A percentile compares a stretch with the other conserved stretches of the same genome.
These are phyloP conservation scores for Norana najaformis DNA, from an alignment of 2,888 invertebrate genomes.

Conservation along the genomic window DNA sequence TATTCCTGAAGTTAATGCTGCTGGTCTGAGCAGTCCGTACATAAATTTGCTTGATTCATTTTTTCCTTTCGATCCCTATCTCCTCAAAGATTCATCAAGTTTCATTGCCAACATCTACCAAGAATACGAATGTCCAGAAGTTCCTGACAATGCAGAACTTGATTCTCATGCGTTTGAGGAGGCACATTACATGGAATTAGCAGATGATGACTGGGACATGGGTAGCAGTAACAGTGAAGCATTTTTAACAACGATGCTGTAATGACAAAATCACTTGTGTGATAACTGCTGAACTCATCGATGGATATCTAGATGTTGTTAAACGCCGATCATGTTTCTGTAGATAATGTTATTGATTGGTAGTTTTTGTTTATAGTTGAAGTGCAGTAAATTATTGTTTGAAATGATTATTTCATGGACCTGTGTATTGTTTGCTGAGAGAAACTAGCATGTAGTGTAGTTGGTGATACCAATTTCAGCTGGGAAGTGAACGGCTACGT, in stretches of 20 bases:
- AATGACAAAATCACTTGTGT: no score
- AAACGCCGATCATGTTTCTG: not conserved
- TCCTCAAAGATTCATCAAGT: conserved; percentile 65
- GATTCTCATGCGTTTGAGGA: conserved; percentile 24
- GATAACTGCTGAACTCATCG: no score
- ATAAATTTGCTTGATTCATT: conserved; percentile 70
- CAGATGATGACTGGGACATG: not conserved
- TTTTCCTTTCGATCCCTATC: conserved; percentile 90
- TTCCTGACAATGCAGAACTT: not conserved
- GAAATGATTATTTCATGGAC: no score
- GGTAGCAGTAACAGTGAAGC: conserved; percentile 5
- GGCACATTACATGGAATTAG: conserved; percentile 13
- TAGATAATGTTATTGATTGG: conserved; percentile 13
- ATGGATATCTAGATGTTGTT: no score
- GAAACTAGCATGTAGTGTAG: not conserved
- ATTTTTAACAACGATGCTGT: not conserved
- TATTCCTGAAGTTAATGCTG: conserved; percentile 63
- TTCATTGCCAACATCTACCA: conserved; percentile 14
- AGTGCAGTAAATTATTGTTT: not conserved
- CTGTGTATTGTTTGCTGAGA: not conserved
- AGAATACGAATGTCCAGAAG: conserved; percentile 21
- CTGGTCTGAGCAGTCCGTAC: conserved; percentile 51
- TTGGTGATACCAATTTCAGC: not conserved
- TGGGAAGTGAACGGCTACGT: not conserved
- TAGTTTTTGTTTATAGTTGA: not conserved